Conservation (phyloP, 2,888 invertebrate species). For the Drosophila dives region DNA sequence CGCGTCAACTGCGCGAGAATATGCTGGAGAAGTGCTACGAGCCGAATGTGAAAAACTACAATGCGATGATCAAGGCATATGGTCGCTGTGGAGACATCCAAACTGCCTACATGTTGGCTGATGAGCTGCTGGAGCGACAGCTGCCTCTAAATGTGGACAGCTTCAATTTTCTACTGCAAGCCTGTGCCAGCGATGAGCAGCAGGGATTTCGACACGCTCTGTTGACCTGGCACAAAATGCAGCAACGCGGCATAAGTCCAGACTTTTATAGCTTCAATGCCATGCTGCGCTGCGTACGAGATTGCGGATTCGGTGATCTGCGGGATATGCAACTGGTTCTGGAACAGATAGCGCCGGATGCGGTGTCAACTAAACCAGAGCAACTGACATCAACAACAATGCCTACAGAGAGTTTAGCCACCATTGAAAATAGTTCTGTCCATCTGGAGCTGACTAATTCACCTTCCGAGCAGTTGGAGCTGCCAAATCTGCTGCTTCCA, state of each 20-base stretch:
- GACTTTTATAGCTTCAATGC: slow-evolving; percentile 92
- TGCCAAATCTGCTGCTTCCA: slow-evolving; percentile 89
- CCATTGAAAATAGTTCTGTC: background rate
- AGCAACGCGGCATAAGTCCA: slow-evolving; percentile 88
- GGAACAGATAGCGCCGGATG: slow-evolving; percentile 70
- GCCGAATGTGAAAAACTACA: slow-evolving; percentile 91
- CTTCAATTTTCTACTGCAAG: slow-evolving; percentile 92
- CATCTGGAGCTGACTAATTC: background rate
- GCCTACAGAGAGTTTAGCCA: background rate
- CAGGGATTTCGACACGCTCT: slow-evolving; percentile 89
- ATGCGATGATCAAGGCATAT: slow-evolving; percentile 96
- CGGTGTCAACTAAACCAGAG: background rate
- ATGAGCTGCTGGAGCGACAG: slow-evolving; percentile 91
- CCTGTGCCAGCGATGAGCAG: slow-evolving; percentile 91
- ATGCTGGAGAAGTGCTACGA: slow-evolving; percentile 89
- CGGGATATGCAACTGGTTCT: slow-evolving; percentile 87
- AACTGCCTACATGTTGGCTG: slow-evolving; percentile 92
- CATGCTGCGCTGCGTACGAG: slow-evolving; percentile 91
- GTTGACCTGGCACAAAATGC: slow-evolving; percentile 94
- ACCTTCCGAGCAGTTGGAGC: slow-evolving; percentile 63
- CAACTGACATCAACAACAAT: slow-evolving; percentile 9
- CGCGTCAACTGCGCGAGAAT: slow-evolving; percentile 88
- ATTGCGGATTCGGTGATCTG: slow-evolving; percentile 91
- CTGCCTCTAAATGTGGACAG: slow-evolving; percentile 88
- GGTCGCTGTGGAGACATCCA: slow-evolving; percentile 92